Base-by-base conservation (phyloP, 2,797 vertebrate species). In the Falco berigora region DNA sequence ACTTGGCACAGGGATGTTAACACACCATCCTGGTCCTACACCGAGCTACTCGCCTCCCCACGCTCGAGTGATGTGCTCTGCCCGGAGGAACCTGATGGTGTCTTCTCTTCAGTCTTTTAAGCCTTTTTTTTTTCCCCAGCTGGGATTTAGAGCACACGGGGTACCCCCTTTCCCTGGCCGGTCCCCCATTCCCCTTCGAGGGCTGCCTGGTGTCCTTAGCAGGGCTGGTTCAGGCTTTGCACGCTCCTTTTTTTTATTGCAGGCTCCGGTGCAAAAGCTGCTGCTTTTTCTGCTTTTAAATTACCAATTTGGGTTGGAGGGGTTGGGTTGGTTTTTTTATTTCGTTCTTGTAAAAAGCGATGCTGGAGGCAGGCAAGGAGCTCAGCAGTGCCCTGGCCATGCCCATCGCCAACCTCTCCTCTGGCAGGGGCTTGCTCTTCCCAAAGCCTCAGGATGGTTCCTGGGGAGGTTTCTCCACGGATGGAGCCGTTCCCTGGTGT, bases 401-500 rank as follows among this genome's bases (percentile, higher is more conserved):
- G 74, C 59, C 63, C 46, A 30, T 68, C 22, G 8, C 23, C 69
- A 68, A 27, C 38, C 38, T 66, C 47, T 85, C 50, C 61, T 74
- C 72, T 58, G 52, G 12, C 61, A 64, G 59, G 10, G 8, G 2
- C 46, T 71, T 56, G 32, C 73, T 66, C 64, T 77, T 78, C 89
- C 77, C 73, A 46, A 90, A 94, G 58, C 50, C 79, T 52, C 69
- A 8, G 80, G 82, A 20, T 28, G 44, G 23, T 40, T 92, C 44
- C 18, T 17, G 14, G 62, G 84, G 92, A 80, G 63, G 40, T 86
- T 86, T 91, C 78, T 92, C 44, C 84, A 32, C 0, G 8, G 81
- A 94, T 78, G 84, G 78, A 92, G 81, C 34, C 15, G 12, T 80
- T 92, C 87, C 68, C 71, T 81, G 78, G 77, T 32, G 95, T 96